Evolutionary conservation across 2,113 vertebrate genomes (phyloP).

Genomic region (Bostrychus sinensis): DNA sequence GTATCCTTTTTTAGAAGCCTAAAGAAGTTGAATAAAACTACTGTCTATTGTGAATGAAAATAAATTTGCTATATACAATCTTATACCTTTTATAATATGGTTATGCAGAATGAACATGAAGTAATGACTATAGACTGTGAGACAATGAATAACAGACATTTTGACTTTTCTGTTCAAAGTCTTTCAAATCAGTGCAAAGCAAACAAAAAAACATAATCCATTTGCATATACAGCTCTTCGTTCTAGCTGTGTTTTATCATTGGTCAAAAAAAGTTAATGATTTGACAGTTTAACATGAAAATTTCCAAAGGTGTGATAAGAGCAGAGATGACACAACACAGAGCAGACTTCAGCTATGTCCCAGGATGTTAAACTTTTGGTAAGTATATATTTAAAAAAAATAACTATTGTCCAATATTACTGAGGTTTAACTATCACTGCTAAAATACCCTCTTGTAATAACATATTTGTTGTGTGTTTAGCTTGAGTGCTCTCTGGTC

Average conservation of each 20-base stretch:
- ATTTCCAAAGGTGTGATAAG: conserved; percentile 12
- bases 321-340: neutral
- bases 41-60: too few relatives aligned
- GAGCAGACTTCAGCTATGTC: conserved; percentile 45
- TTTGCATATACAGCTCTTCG: neutral
- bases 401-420: too few relatives aligned
- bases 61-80: too few relatives aligned
- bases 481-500: conserved; percentile 69
- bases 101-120: too few relatives aligned
- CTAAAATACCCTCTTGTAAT: too few relatives aligned
- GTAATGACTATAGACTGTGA: too few relatives aligned
- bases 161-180: neutral
- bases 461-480: conserved; percentile 23
- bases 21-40: too few relatives aligned
- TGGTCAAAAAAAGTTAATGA: conserved; percentile 47
- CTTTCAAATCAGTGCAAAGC: neutral
- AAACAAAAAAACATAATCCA: conserved; percentile 8
- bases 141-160: conserved; percentile 35
- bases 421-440: too few relatives aligned
- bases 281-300: conserved; percentile 40
- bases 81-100: too few relatives aligned
- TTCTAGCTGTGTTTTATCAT: neutral
- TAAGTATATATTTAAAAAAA: too few relatives aligned
- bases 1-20: too few relatives aligned
- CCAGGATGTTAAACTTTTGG: conserved; percentile 51